Evolutionary conservation across 2,113 vertebrate species (phyloP).

Genomic region (Chaenogobius annularis): DNA sequence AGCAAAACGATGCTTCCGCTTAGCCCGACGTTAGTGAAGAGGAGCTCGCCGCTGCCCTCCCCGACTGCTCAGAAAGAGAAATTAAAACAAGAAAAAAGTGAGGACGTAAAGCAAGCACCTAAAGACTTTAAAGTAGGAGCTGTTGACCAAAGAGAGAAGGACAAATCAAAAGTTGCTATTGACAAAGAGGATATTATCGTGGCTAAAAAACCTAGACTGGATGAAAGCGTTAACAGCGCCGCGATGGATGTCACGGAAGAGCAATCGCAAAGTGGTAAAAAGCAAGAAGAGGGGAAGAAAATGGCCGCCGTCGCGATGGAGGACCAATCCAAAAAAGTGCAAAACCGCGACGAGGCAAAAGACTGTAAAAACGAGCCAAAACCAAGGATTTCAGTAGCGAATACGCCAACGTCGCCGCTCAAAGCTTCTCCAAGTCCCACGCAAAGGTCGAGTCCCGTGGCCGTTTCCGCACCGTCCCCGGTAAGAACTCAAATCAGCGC

Average conservation of each 20-base stretch:
- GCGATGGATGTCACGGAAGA: constrained; percentile 48
- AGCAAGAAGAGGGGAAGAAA: constrained; percentile 8
- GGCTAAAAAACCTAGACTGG: neutral
- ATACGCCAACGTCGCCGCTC: neutral
- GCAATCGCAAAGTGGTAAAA: constrained; percentile 23
- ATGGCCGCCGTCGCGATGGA: constrained; percentile 25
- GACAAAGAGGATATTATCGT: constrained; percentile 9
- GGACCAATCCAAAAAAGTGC: constrained; percentile 38
- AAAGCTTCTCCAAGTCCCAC: neutral
- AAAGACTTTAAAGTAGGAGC: constrained; percentile 32
- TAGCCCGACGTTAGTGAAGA: constrained; percentile 45
- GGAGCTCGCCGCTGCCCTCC: constrained; percentile 45
- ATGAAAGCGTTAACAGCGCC: constrained; percentile 13
- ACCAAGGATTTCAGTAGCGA: neutral
- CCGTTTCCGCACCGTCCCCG: neutral
- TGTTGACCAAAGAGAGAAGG: constrained; percentile 55
- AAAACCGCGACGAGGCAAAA: neutral
- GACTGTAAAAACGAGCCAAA: constrained; percentile 9
- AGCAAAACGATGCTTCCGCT: constrained; percentile 49
- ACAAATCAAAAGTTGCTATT: constrained; percentile 23
- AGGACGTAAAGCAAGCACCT: neutral
- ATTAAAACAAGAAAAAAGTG: neutral
- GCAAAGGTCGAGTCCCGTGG: neutral
- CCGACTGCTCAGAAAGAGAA: constrained; percentile 51
- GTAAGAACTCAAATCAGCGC: constrained; percentile 7